Evolutionary conservation across 2,888 invertebrate species (phyloP), one percentile per base, ranked within the genome.

Genomic region (Tinea semifulvella): DNA sequence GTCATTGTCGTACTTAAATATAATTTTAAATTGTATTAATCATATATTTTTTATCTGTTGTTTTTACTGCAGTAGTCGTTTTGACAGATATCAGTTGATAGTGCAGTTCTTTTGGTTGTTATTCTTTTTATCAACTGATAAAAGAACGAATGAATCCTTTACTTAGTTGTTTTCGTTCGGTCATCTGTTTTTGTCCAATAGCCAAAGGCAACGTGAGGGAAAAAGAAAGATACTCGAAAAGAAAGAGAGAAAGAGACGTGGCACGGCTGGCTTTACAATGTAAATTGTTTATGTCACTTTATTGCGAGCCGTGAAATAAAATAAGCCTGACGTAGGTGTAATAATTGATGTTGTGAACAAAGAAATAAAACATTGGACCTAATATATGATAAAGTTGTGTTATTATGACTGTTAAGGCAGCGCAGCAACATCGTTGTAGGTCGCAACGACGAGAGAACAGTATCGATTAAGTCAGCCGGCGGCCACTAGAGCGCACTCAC

Each of bases 401-500:
- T 13, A 11, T 31, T 31, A 7, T 31, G 13, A 31, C 13, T 11
- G 22, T 13, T 13, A 31, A n/a, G 2, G 31, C 2, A n/a, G 11
- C n/a, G 13, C 7, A 3, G 13, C 6, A 31, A 31, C 13, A 14
- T 31, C 13, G n/a, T n/a, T n/a, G 31, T 7, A n/a, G 2, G 13
- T 31, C 31, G 13, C 31, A 7, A 7, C 17, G 7, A 10, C 16
- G 36, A 42, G 26, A 46, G 40, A 46, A 46, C 53, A 52, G 56
- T 64, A 72, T 74, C 67, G 73, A 71, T 72, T 74, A 55, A 55
- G 60, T 54, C 70, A 63, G 60, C 62, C 56, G 49, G 55, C 59
- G 56, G 60, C 68, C 80, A 76, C 66, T 62, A 75, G 81, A 70
- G 75, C 75, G 76, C 82, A 73, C 65, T 63, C 63, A 75, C 70